phyloP scores from a whole-genome alignment of 2,888 invertebrate species.

The Drosophila formosana region DNA sequence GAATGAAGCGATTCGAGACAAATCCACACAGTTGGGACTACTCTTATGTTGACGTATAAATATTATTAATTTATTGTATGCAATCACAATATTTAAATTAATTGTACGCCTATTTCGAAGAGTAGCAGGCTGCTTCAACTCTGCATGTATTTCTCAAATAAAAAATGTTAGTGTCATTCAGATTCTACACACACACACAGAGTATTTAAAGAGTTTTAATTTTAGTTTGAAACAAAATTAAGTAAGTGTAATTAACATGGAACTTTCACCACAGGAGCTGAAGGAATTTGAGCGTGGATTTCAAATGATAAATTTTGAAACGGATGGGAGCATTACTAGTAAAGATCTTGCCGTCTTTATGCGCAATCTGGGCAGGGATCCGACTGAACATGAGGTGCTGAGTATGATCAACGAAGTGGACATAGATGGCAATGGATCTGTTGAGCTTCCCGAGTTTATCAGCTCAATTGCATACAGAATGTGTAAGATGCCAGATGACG shows the following conservation, averaged over 20 bases:
- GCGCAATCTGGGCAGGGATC: not conserved
- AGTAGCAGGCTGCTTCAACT: constrained; percentile 3
- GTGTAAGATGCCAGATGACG: constrained; percentile 99
- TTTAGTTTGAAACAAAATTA: constrained; percentile 15
- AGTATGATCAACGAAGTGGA: constrained; percentile 99
- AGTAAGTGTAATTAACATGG: constrained; percentile 5
- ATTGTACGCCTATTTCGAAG: constrained; percentile 1
- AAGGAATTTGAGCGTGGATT: not conserved
- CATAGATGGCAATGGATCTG: constrained; percentile 90
- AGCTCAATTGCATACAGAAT: constrained; percentile 99
- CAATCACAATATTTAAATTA: constrained; percentile 11
- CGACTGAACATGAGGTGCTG: constrained; percentile 87
- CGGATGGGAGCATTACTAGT: not conserved
- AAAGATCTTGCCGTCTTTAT: constrained; percentile 17
- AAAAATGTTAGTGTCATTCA: not conserved
- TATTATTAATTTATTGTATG: not conserved
- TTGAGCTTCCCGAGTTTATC: constrained; percentile 99
- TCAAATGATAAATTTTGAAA: constrained; percentile 17
- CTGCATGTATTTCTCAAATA: not conserved
- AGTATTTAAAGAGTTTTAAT: not conserved
- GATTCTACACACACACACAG: not conserved
- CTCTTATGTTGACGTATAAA: not conserved
- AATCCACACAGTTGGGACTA: constrained; percentile 82
- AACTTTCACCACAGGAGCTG: not conserved
- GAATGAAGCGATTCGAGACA: constrained; percentile 85